These are phyloP conservation scores for Orthonyx spaldingii DNA, from an alignment of 2,113 vertebrate genomes.

Conservation along the genomic window DNA sequence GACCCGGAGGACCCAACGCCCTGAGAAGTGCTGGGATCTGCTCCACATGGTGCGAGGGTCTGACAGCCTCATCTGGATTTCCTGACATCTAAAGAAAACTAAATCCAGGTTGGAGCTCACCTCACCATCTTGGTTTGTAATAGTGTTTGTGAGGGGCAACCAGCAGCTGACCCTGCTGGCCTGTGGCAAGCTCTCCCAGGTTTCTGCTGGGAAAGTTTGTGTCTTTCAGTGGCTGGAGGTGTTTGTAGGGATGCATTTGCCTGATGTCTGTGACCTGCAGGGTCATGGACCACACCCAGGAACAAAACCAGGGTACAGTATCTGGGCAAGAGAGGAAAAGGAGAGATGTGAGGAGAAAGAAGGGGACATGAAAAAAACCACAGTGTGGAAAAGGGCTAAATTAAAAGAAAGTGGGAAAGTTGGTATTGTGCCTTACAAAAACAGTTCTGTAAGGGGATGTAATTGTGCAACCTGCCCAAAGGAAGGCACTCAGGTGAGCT, in stretches of 20 bases:
- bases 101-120: neutral
- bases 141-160: neutral
- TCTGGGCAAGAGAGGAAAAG: neutral
- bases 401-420: neutral
- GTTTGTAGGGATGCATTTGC: neutral
- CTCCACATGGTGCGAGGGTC: rapidly evolving
- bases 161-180: neutral
- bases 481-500: neutral
- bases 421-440: neutral
- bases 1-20: rapidly evolving
- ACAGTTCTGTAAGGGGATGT: neutral
- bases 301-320: neutral
- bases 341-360: neutral
- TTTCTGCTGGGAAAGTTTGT: neutral
- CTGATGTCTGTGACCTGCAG: neutral
- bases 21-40: neutral
- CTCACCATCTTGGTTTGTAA: neutral
- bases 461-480: neutral
- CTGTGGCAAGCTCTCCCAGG: rapidly evolving
- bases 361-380: neutral
- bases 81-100: neutral
- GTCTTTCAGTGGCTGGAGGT: neutral
- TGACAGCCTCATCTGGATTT: neutral
- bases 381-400: neutral
- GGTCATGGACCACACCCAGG: rapidly evolving